A percentile compares a stretch with the other conserved stretches of the same genome.
Evolutionary conservation across 2,888 invertebrate genomes (phyloP).

Genomic region (Dryobota labecula): DNA sequence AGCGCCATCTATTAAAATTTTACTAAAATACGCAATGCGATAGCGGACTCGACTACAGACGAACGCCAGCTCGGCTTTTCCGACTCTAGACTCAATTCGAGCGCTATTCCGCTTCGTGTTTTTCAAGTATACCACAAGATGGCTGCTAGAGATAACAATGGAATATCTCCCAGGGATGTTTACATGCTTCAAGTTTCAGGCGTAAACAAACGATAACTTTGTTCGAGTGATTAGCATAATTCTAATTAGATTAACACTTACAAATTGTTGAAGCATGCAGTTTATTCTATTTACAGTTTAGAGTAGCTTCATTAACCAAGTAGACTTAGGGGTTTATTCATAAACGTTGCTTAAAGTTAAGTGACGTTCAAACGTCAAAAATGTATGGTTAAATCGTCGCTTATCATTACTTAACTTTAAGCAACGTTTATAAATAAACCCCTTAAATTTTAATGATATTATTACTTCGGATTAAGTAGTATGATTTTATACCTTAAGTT

Average conservation of each 20-base stretch:
- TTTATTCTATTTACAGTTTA: slow-evolving; percentile 18
- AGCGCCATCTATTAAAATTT: slow-evolving; percentile 55
- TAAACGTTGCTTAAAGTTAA: no score
- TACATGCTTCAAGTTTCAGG: neutral
- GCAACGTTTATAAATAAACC: no score
- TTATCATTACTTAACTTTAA: no score
- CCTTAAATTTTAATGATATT: no score
- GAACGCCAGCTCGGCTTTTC: slow-evolving; percentile 1
- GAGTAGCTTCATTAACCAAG: slow-evolving; percentile 6
- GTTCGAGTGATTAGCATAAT: slow-evolving; percentile 50
- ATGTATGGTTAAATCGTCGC: no score
- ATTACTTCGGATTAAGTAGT: no score
- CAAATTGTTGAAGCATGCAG: slow-evolving; percentile 24
- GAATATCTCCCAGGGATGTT: slow-evolving; percentile 5
- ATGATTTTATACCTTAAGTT: no score
- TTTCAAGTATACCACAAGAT: slow-evolving; percentile 40
- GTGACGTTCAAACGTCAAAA: no score
- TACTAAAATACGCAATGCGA: slow-evolving; percentile 7
- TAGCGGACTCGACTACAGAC: slow-evolving; percentile 2
- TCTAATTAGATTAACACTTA: slow-evolving; percentile 42
- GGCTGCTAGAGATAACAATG: slow-evolving; percentile 10
- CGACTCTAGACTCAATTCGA: neutral
- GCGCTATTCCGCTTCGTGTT: neutral
- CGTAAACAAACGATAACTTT: slow-evolving; percentile 38
- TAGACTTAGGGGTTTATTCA: no score